Evolutionary conservation across 2,113 vertebrate species (phyloP).

Genomic region (Xenus cinereus): DNA sequence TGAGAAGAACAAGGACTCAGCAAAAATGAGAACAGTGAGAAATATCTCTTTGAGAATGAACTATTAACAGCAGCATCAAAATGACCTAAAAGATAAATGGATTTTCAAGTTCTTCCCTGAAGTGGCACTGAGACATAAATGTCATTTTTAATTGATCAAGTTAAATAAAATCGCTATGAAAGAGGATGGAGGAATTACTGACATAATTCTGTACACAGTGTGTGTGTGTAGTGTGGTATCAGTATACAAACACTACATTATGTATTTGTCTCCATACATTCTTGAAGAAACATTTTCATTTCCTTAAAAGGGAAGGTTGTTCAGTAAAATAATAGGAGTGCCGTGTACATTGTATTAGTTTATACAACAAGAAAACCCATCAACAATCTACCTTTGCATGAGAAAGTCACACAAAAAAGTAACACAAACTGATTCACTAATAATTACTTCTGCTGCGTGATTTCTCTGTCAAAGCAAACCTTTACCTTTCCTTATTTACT

Average conservation of each 20-base stretch:
- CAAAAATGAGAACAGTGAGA: background rate
- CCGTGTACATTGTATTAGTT: background rate
- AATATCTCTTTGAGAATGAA: background rate
- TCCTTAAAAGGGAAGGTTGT: background rate
- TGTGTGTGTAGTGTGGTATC: background rate
- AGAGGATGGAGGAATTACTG: background rate
- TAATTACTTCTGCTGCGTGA: background rate
- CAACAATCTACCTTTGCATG: background rate
- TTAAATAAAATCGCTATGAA: background rate
- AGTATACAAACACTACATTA: background rate
- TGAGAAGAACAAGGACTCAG: background rate
- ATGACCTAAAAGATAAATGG: background rate
- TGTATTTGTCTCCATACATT: background rate
- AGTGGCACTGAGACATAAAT: background rate
- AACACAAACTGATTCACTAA: background rate
- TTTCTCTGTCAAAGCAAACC: background rate
- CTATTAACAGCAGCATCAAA: background rate
- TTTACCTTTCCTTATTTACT: background rate
- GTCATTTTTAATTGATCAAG: background rate
- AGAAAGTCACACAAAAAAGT: background rate
- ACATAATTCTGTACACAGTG: background rate
- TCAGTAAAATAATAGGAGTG: background rate
- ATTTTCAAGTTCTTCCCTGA: background rate
- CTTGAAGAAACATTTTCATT: background rate
- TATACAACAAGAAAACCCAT: background rate